phyloP scores from a whole-genome alignment of 2,113 vertebrate species.

The Osmerus mordax region DNA sequence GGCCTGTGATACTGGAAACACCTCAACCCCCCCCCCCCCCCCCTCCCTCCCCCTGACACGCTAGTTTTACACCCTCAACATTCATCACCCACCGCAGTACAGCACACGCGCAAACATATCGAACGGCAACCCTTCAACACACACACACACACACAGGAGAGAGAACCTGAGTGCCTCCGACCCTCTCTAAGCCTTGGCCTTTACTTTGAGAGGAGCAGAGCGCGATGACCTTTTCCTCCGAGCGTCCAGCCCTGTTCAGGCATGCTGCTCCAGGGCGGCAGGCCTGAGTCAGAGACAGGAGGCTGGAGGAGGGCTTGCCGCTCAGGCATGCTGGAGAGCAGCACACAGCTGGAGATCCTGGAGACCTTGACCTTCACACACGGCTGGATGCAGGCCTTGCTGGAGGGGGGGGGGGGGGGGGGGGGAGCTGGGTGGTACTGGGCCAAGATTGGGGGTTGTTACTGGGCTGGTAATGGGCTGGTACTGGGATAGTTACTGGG shows the following conservation, averaged over 20 bases:
- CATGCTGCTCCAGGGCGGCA: too few species aligned
- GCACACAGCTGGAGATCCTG: slow-evolving; percentile 2
- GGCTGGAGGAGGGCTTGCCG: too few species aligned
- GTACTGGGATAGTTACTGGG: too few species aligned
- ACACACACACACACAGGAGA: not conserved
- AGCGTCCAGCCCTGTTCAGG: not conserved
- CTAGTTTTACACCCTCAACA: not conserved
- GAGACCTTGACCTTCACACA: slow-evolving; percentile 13
- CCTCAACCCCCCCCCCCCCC: too few species aligned
- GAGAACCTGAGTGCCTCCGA: not conserved
- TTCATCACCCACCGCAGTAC: not conserved
- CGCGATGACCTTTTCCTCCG: slow-evolving; percentile 19
- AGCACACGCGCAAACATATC: not conserved
- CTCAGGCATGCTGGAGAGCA: slow-evolving; percentile 3
- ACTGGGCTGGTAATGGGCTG: too few species aligned
- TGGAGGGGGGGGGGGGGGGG: too few species aligned
- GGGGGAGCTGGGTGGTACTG: too few species aligned
- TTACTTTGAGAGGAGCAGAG: slow-evolving; percentile 14
- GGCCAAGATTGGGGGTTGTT: too few species aligned
- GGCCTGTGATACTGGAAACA: not conserved
- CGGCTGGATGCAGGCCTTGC: too few species aligned
- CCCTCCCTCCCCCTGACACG: not conserved
- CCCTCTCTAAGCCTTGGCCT: slow-evolving; percentile 5
- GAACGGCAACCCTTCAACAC: not conserved
- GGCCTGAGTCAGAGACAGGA: too few species aligned